Base-by-base conservation (phyloP, 2,113 vertebrate genomes). In the Myodes glareolus region DNA sequence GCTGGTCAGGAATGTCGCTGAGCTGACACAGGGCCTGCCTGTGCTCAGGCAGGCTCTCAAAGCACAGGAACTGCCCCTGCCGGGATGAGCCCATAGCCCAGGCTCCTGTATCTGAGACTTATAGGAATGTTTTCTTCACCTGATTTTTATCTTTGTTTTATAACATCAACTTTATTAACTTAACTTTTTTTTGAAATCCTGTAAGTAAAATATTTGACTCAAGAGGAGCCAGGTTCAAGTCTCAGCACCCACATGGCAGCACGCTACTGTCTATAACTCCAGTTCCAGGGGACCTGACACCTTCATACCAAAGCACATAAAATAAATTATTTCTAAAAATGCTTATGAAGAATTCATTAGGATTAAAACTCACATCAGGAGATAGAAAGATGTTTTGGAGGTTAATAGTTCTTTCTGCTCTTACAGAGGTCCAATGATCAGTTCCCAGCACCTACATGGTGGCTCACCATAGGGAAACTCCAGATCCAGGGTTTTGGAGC, bases 141-240 rank as follows among this genome's bases (percentile, higher is more conserved):
- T 77, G 23, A 13, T 95, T 73, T 87, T 90, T 50, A 90, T 92
- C 63, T 89, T 85, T 84, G n/a, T 90, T 86, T 80, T 50, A 63
- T 55, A 31, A 31, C 11, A 61, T 86, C 50, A 47, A 52, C 39
- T 45, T 67, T 72, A 78, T 82, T 77, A 52, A 2, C 58, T 87
- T 92, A 55, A 58, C 65, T 68, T 68, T 68, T 47, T 68, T 33
- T 31, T 68, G 4, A 68, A 68, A 68, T 68, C 65, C 12, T 68
- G 21, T 2, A 93, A 52, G n/a, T 85, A 81, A 96, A 94, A 67
- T 47, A 23, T 50, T 91, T 88, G 45, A 11, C 16, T 65, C 17
- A 27, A 65, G 3, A 65, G 63, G 63, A 29, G 9, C 63, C 27
- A 65, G 63, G 10, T 65, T 65, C 27, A 65, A 65, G 27, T 31